phyloP scores from a whole-genome alignment of 2,113 vertebrate genomes.

The Paratilapia polleni region DNA sequence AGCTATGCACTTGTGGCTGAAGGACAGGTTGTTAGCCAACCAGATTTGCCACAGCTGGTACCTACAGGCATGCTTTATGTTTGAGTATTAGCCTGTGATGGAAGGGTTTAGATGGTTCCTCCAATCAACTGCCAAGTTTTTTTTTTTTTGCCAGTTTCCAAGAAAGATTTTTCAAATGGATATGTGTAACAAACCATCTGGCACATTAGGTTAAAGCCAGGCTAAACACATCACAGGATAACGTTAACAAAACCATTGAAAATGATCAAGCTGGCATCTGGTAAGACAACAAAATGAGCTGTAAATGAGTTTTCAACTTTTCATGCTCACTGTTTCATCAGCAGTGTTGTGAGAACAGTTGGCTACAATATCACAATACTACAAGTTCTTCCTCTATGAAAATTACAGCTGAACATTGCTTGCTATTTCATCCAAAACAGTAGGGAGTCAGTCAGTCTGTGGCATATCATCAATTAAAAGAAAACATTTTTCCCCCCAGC shows the following conservation, averaged over 20 bases:
- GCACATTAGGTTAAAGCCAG: background rate
- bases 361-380: background rate
- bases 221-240: background rate
- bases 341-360: background rate
- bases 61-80: background rate
- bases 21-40: background rate
- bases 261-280: background rate
- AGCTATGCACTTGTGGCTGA: no score
- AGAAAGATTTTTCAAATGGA: background rate
- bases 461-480: constrained; percentile 10
- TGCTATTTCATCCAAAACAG: background rate
- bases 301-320: background rate
- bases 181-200: background rate
- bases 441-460: background rate
- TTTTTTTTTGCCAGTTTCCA: background rate
- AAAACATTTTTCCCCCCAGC: constrained; percentile 12
- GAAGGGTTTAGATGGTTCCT: background rate
- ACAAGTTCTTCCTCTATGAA: background rate
- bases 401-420: background rate
- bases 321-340: background rate
- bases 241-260: background rate
- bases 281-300: background rate
- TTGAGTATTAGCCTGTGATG: background rate
- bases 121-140: background rate
- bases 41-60: background rate